phyloP scores from a whole-genome alignment of 2,888 invertebrate genomes.

The Coremacera marginata region DNA sequence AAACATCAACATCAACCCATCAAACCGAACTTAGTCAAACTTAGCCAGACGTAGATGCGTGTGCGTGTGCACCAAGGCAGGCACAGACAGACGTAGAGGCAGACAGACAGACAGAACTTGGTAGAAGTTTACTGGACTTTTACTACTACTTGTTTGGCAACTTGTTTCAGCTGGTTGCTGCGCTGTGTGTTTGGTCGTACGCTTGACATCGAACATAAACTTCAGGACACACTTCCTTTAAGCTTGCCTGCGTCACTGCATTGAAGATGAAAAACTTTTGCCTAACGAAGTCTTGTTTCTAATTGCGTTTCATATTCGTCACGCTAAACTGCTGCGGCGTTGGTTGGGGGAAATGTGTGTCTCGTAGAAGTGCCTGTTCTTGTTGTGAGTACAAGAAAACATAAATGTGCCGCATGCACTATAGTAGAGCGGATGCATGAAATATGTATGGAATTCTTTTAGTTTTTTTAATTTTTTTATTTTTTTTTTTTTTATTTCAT shows the following conservation, averaged over 20 bases:
- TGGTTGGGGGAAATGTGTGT: neutral
- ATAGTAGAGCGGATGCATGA: too few relatives aligned
- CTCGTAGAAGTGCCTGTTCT: neutral
- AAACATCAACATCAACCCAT: neutral
- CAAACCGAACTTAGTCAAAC: neutral
- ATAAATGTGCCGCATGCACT: neutral
- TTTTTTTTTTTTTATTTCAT: too few relatives aligned
- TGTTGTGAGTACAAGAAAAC: neutral
- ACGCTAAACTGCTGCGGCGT: neutral
- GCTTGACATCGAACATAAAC: neutral
- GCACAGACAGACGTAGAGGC: neutral
- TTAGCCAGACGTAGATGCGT: neutral
- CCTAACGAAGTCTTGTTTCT: constrained; percentile 16
- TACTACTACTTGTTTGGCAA: neutral
- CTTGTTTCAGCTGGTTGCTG: constrained; percentile 10
- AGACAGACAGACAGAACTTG: neutral
- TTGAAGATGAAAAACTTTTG: neutral
- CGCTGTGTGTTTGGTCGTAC: neutral
- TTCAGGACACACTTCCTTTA: neutral
- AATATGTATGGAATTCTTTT: too few relatives aligned
- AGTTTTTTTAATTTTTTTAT: too few relatives aligned
- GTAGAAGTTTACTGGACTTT: neutral
- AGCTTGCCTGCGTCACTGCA: neutral
- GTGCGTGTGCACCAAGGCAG: neutral
- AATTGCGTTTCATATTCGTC: constrained; percentile 26